A percentile compares a stretch with the other conserved stretches of the same genome.
Evolutionary conservation across 2,888 invertebrate genomes (phyloP).

Genomic region (Myopa tessellatipennis): DNA sequence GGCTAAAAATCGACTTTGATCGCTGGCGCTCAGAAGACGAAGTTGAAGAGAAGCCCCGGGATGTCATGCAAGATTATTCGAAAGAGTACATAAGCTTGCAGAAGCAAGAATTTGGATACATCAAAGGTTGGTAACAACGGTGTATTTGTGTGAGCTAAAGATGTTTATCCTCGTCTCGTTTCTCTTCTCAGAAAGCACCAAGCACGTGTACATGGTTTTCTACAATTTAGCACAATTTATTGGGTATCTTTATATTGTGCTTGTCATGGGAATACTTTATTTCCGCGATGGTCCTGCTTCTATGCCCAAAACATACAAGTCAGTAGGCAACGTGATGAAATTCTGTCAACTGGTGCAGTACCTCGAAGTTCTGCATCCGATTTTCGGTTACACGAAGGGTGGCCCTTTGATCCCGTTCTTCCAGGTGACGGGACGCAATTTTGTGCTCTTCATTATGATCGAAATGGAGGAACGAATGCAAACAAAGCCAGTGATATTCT

Average conservation of each 20-base stretch:
- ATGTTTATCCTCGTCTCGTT: neutral
- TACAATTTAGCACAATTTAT: slow-evolving; percentile 93
- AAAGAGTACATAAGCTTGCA: slow-evolving; percentile 79
- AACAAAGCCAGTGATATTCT: slow-evolving; percentile 86
- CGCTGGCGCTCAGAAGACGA: slow-evolving; percentile 84
- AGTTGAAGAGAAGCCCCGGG: slow-evolving; percentile 75
- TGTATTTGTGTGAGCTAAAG: slow-evolving; percentile 56
- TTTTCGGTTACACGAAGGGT: slow-evolving; percentile 89
- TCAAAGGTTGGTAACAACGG: slow-evolving; percentile 75
- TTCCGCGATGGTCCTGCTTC: slow-evolving; percentile 79
- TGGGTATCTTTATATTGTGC: slow-evolving; percentile 82
- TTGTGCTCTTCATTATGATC: slow-evolving; percentile 85
- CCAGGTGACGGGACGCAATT: slow-evolving; percentile 83
- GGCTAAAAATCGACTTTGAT: slow-evolving; percentile 95
- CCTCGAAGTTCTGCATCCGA: slow-evolving; percentile 88
- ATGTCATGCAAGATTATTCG: slow-evolving; percentile 81
- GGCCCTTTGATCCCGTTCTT: slow-evolving; percentile 77
- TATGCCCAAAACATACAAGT: slow-evolving; percentile 76
- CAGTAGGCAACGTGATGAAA: slow-evolving; percentile 82
- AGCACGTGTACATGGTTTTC: slow-evolving; percentile 85
- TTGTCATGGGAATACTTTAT: slow-evolving; percentile 80
- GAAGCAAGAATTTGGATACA: slow-evolving; percentile 82
- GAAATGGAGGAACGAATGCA: slow-evolving; percentile 89
- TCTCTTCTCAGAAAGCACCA: slow-evolving; percentile 76
- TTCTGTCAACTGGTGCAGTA: slow-evolving; percentile 86